phyloP scores from a whole-genome alignment of 2,113 vertebrate genomes.

The Phylloscopus trochilus region DNA sequence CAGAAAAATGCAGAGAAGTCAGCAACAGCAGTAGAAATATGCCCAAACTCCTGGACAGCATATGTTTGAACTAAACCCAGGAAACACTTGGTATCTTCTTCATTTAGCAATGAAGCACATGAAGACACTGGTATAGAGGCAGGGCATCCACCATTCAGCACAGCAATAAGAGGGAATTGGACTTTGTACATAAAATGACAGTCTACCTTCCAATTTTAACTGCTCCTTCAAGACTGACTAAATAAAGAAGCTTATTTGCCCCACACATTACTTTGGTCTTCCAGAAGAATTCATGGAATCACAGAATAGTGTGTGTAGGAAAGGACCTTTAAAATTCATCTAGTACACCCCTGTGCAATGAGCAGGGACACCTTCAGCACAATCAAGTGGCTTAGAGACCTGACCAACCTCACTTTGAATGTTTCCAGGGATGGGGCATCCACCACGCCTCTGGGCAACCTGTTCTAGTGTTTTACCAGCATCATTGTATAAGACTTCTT shows the following conservation, averaged over 20 bases:
- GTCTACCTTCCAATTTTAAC: neutral
- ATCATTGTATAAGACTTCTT: neutral
- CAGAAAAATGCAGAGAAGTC: neutral
- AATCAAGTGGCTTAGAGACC: neutral
- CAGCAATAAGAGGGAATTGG: neutral
- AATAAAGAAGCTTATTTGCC: neutral
- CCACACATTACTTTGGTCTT: neutral
- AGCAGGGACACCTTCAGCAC: neutral
- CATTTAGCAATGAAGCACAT: neutral
- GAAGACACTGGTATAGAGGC: neutral
- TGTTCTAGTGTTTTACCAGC: neutral
- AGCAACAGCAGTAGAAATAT: neutral
- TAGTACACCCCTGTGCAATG: neutral
- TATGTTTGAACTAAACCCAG: neutral
- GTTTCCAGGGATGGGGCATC: neutral
- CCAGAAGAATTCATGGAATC: neutral
- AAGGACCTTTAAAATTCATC: neutral
- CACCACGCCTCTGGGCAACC: neutral
- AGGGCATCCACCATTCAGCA: neutral
- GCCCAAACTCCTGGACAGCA: neutral
- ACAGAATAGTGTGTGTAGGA: neutral
- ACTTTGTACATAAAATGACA: neutral
- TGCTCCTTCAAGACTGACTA: neutral
- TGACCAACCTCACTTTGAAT: neutral
- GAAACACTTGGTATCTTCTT: neutral